Percentiles rank a stretch among this genome's conserved stretches.
These are phyloP conservation scores for Forbesichthys agassizii DNA, from an alignment of 2,113 vertebrate genomes.

Conservation along the genomic window DNA sequence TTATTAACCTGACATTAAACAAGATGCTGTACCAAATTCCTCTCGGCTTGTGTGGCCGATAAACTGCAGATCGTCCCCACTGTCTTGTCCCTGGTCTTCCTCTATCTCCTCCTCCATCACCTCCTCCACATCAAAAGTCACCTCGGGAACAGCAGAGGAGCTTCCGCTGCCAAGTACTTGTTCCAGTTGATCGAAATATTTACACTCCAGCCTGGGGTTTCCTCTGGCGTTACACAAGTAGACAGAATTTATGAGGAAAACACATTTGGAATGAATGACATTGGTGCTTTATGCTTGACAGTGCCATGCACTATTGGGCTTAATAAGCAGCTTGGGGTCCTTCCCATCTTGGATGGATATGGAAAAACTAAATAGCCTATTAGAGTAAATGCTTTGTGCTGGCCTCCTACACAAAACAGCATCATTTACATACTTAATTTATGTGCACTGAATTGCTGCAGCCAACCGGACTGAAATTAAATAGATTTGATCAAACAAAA, in stretches of 20 bases:
- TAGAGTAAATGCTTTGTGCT: too few relatives aligned
- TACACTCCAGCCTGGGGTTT: constrained; percentile 59
- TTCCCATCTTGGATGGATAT: too few relatives aligned
- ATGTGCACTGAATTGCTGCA: too few relatives aligned
- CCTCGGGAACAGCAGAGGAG: constrained; percentile 38
- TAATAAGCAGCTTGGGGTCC: too few relatives aligned
- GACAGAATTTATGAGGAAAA: neutral
- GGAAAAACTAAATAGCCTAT: too few relatives aligned
- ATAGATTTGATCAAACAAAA: too few relatives aligned
- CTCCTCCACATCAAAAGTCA: constrained; percentile 55
- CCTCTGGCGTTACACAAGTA: constrained; percentile 29
- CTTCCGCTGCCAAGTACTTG: constrained; percentile 46
- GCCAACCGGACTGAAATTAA: too few relatives aligned
- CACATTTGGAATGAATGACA: neutral
- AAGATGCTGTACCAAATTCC: constrained; percentile 48
- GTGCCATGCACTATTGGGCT: too few relatives aligned
- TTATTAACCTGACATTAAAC: neutral
- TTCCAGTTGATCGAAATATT: constrained; percentile 65
- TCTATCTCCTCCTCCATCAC: constrained; percentile 38
- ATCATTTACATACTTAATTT: too few relatives aligned
- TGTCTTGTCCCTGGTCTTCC: constrained; percentile 58
- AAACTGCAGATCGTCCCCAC: constrained; percentile 59
- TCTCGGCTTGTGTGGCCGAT: constrained; percentile 39
- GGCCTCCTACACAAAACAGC: too few relatives aligned
- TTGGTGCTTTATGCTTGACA: neutral